phyloP scores from a whole-genome alignment of 2,113 vertebrate species.

The Gobio gobio region DNA sequence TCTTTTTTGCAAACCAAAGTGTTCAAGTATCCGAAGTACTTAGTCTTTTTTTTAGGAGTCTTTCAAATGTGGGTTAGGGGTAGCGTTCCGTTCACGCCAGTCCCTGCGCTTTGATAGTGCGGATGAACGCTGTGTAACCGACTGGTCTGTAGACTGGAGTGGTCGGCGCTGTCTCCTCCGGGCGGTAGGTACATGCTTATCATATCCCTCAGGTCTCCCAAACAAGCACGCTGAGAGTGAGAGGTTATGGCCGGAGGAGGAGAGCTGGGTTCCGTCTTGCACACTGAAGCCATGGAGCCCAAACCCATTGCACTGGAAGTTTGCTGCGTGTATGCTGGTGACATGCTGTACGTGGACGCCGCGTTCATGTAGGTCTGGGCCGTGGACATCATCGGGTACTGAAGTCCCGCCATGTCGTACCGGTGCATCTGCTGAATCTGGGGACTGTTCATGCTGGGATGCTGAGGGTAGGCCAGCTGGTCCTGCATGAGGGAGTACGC shows the following conservation, averaged over 20 bases:
- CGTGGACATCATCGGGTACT: constrained; percentile 98
- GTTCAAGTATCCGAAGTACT: constrained; percentile 78
- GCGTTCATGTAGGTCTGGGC: constrained; percentile 95
- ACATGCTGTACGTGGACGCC: constrained; percentile 89
- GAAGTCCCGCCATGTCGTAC: constrained; percentile 95
- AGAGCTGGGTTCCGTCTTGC: constrained; percentile 96
- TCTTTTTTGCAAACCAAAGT: constrained; percentile 71
- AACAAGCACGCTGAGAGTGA: constrained; percentile 94
- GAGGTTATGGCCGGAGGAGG: constrained; percentile 93
- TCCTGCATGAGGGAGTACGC: constrained; percentile 97
- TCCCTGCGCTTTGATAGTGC: constrained; percentile 93
- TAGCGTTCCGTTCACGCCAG: constrained; percentile 93
- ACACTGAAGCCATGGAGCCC: constrained; percentile 89
- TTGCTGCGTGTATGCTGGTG: constrained; percentile 89
- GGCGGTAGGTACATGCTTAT: constrained; percentile 99
- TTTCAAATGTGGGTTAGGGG: constrained; percentile 96
- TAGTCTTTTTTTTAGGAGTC: constrained; percentile 45
- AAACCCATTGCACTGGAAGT: constrained; percentile 86
- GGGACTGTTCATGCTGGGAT: constrained; percentile 90
- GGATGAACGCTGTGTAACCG: constrained; percentile 96
- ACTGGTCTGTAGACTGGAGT: constrained; percentile 86
- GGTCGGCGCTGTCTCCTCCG: constrained; percentile 90
- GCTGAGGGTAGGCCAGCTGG: constrained; percentile 92
- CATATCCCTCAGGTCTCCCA: constrained; percentile 98
- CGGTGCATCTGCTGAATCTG: constrained; percentile 97